phyloP scores from a whole-genome alignment of 1,140 invertebrate genomes.

The Choristoneura fumiferana region DNA sequence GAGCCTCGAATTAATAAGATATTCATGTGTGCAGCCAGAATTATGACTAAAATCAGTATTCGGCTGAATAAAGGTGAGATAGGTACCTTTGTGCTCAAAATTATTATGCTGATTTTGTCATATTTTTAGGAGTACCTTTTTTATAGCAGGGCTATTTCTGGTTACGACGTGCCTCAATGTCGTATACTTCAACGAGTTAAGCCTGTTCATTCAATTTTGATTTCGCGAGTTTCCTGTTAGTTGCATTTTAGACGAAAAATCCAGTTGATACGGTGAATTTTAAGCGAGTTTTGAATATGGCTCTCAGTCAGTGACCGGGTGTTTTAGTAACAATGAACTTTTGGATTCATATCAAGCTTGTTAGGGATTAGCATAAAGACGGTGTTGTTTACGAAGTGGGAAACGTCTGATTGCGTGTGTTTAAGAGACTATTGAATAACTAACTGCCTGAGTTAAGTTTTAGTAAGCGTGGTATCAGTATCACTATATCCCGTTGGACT shows the following conservation, averaged over 20 bases:
- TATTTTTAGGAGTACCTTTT: constrained; percentile 1
- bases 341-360: too few species aligned
- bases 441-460: neutral
- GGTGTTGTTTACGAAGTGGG: too few species aligned
- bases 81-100: neutral
- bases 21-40: constrained; percentile 21
- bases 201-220: neutral
- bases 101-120: neutral
- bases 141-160: neutral
- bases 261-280: neutral
- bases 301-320: neutral
- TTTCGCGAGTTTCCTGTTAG: constrained; percentile 4
- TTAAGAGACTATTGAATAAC: too few species aligned
- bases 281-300: neutral
- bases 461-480: neutral
- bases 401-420: too few species aligned
- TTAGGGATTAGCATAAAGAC: too few species aligned
- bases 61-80: neutral
- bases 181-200: neutral
- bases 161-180: neutral
- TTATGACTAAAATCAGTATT: constrained; percentile 9
- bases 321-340: neutral
- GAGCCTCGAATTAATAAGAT: constrained; percentile 19
- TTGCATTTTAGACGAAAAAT: neutral
- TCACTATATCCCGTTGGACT: constrained; percentile 8